Evolutionary conservation across 2,797 vertebrate species (phyloP), one percentile per base, ranked within the genome.

Genomic region (Mastacembelus armatus): DNA sequence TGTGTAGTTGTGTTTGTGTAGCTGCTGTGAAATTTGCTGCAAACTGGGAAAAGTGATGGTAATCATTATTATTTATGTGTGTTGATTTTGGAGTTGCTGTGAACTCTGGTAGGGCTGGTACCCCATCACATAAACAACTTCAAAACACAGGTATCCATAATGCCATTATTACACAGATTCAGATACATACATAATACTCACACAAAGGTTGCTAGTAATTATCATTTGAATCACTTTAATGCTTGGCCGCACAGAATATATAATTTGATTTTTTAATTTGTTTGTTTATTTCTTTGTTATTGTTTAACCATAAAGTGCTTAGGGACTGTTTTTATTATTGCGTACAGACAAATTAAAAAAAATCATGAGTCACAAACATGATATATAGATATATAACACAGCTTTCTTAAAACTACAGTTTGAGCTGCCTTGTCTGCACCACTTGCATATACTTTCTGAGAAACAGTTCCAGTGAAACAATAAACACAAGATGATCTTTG

Each of bases 31-130:
- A 39, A 15, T 45, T 66, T 63, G 50, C 33, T 54, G 48, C 35
- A 40, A 73, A 84, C 15, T 21, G 11, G 19, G 42, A 27, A 56
- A 47, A 10, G 45, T 56, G 33, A 78, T 69, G 24, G 51, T 49
- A 33, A 81, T 80, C 57, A 61, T 67, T 58, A 58, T 75, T 84
- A 78, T 88, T 85, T 67, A 52, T 84, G 65, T 73, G 64, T 72
- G 85, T 72, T 82, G 52, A 14, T 29, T 48, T 63, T 50, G 54
- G 62, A 78, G 51, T 52, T 40, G 24, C 24, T 48, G n/a, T 58
- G 39, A 77, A 26, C 26, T 57, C 30, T 61, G 56, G 52, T 18
- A 0, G 22, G 33, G 43, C 65, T 8, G 2, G 18, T 16, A 69
- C 64, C 64, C 58, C 18, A 1, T n/a, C 50, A 50, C 69, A 49